Conservation (phyloP, 1,140 invertebrate genomes). For the Caenorhabditis brenneri region DNA sequence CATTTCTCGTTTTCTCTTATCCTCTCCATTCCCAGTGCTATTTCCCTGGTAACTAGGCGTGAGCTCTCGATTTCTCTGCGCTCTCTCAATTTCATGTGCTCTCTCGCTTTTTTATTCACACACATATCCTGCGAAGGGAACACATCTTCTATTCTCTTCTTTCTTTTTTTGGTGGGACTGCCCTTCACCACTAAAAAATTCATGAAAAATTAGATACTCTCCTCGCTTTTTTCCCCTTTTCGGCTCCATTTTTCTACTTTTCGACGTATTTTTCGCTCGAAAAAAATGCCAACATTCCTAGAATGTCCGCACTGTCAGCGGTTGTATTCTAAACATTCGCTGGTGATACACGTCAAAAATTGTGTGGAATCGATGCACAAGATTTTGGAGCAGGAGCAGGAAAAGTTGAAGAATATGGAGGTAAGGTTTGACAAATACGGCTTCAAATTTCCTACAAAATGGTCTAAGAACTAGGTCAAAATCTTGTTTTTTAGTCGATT, state of each 20-base stretch:
- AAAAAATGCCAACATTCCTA: slow-evolving; percentile 10
- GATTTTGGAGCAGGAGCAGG: neutral
- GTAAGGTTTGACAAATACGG: no score
- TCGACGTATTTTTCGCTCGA: no score
- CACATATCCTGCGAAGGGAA: neutral
- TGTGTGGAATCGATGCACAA: neutral
- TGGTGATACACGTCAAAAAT: slow-evolving; percentile 1
- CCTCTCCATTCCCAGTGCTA: neutral
- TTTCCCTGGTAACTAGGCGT: neutral
- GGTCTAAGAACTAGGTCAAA: no score
- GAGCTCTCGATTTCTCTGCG: neutral
- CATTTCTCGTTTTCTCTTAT: neutral
- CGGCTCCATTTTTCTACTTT: neutral
- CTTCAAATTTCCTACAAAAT: no score
- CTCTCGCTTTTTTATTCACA: no score
- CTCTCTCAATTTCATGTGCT: no score
- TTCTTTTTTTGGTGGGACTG: neutral
- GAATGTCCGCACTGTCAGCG: slow-evolving; percentile 13
- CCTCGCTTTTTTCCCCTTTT: neutral
- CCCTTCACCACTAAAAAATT: slow-evolving; percentile 15
- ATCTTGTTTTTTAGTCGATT: no score
- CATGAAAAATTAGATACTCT: slow-evolving; percentile 27
- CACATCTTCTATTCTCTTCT: neutral
- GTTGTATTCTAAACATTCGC: slow-evolving; percentile 12
- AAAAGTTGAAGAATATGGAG: neutral